Percentiles rank a stretch among this genome's conserved stretches.
phyloP scores from a whole-genome alignment of 1,140 invertebrate genomes.

The Phortica variegata region DNA sequence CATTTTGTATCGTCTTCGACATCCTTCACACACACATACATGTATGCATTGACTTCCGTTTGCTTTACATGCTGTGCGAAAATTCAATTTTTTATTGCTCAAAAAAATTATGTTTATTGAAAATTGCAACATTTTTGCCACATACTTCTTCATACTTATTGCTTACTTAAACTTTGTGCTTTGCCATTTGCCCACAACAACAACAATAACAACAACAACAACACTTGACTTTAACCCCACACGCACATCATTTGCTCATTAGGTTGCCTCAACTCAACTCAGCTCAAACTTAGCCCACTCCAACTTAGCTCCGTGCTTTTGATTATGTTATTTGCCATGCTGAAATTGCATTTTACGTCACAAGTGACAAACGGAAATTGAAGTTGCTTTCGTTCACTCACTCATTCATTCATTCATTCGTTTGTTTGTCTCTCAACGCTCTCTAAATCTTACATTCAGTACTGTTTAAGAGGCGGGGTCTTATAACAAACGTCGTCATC shows the following conservation, averaged over 20 bases:
- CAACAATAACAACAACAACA: neutral
- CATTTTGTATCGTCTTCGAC: slow-evolving; percentile 30
- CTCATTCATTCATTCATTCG: neutral
- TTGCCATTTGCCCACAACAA: neutral
- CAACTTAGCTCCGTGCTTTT: slow-evolving; percentile 30
- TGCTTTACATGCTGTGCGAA: neutral
- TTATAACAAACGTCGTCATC: too few species aligned
- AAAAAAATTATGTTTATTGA: slow-evolving; percentile 27
- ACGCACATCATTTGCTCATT: too few species aligned
- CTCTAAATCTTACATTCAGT: slow-evolving; percentile 8
- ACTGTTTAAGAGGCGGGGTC: too few species aligned
- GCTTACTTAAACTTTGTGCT: neutral
- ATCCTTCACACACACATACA: neutral
- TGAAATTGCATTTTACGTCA: too few species aligned
- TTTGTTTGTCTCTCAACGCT: neutral
- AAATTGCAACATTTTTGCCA: slow-evolving; percentile 38
- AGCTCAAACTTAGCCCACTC: slow-evolving; percentile 23
- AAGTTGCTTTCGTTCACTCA: slow-evolving; percentile 21
- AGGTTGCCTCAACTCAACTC: too few species aligned
- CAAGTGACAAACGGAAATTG: too few species aligned
- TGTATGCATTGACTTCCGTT: neutral
- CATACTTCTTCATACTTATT: neutral
- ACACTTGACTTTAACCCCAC: too few species aligned
- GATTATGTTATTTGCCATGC: slow-evolving; percentile 13
- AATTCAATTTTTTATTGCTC: slow-evolving; percentile 50